Evolutionary conservation across 2,888 invertebrate genomes (phyloP), one percentile per base, ranked within the genome.

Genomic region (Lacanobia oleracea): DNA sequence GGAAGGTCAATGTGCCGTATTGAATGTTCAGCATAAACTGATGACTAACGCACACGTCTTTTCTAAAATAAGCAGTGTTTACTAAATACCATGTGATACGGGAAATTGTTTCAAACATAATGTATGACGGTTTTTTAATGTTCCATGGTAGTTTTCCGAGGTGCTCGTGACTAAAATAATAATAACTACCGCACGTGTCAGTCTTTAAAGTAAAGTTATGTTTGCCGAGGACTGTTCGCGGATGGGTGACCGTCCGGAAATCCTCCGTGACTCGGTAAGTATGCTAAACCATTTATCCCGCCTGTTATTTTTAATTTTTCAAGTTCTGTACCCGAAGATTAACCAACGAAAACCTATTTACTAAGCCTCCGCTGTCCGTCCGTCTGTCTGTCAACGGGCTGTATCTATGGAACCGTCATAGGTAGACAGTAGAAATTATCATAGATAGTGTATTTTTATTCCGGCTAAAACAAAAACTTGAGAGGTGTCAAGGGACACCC

Each of bases 1-100:
- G 21, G 45, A 72, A 68, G 78, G 78, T 77, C 59, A 62, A 72
- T 50, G 79, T 64, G 43, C 82, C 18, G 40, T 45, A 51, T 27
- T 56, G 67, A 65, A 81, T 71, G 63, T 70, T 40, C 16, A 53
- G 10, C 45, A 33, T 27, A 56, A 69, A 60, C 54, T 10, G 37
- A 70, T 79, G 71, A 81, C 27, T 79, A 67, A 72, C 37, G 9
- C 16, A 27, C 33, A 27, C n/a, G 33, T 81, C 40, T n/a, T n/a
- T n/a, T n/a, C n/a, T 56, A 54, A 65, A 77, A 78, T 40, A 51
- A 61, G 18, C 51, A 53, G 27, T 67, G 57, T 77, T 79, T 77
- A 60, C 40, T 66, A 64, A 61, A 67, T 54, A 81, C 14, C 48
- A 57, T 27, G 45, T 65, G 60, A 40, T 75, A 65, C 54, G 54